Evolutionary conservation across 2,113 vertebrate species (phyloP).

Genomic region (Xiphorhynchus elegans): DNA sequence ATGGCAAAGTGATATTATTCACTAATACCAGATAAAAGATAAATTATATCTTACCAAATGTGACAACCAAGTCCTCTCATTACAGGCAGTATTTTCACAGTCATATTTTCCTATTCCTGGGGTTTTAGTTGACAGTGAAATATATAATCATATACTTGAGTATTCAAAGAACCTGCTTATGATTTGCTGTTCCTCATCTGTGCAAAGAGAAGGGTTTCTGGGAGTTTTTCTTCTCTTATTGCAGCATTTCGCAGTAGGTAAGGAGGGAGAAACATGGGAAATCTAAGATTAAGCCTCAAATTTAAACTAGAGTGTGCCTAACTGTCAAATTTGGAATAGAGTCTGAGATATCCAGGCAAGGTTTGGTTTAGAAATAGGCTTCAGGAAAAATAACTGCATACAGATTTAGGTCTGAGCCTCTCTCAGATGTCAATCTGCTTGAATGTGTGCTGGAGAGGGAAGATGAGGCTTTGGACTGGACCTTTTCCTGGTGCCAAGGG

Average conservation of each 20-base stretch:
- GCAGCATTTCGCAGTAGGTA: slow-evolving; percentile 1
- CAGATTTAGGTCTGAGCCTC: not conserved
- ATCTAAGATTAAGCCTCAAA: slow-evolving; percentile 9
- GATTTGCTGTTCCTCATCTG: slow-evolving; percentile 25
- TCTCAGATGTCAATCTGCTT: not conserved
- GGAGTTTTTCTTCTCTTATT: not conserved
- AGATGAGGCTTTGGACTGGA: not conserved
- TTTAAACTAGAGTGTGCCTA: not conserved
- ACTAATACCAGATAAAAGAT: slow-evolving; percentile 26
- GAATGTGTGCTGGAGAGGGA: not conserved
- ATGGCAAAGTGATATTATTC: not conserved
- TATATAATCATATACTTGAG: slow-evolving; percentile 31
- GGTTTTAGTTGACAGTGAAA: slow-evolving; percentile 41
- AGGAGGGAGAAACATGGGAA: slow-evolving; percentile 6
- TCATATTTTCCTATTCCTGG: slow-evolving; percentile 39
- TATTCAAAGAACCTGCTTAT: slow-evolving; percentile 38
- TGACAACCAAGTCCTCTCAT: slow-evolving; percentile 47
- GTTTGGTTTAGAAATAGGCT: not conserved
- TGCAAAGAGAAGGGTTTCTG: not conserved
- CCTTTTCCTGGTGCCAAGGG: not conserved
- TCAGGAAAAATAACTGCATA: not conserved
- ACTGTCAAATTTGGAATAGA: slow-evolving; percentile 9
- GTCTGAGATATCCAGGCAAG: not conserved
- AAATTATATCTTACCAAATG: slow-evolving; percentile 40
- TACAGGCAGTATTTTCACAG: slow-evolving; percentile 50